Evolutionary conservation across 2,888 invertebrate species (phyloP).

Genomic region (Brassicogethes aeneus): DNA sequence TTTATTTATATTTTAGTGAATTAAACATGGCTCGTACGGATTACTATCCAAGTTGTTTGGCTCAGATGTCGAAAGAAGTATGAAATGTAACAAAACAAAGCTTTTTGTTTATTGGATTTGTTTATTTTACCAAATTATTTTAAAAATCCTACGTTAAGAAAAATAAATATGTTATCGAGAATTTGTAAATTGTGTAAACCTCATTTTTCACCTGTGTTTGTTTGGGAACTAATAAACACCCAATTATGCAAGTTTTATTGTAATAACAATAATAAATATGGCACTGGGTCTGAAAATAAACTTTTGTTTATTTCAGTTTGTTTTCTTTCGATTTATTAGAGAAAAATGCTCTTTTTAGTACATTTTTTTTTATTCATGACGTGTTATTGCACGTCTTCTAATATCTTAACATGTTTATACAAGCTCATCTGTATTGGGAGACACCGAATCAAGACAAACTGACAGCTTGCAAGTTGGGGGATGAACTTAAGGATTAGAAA

Average conservation of each 20-base stretch:
- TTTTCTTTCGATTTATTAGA: too few species aligned
- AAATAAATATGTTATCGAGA: neutral
- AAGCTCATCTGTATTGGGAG: neutral
- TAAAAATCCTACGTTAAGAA: neutral
- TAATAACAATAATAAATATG: too few species aligned
- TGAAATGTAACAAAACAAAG: slow-evolving; percentile 20
- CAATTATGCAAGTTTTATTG: too few species aligned
- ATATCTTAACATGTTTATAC: too few species aligned
- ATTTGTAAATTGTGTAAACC: neutral
- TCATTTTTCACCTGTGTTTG: neutral
- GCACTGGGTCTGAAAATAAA: too few species aligned
- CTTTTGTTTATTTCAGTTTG: too few species aligned
- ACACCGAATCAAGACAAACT: slow-evolving; percentile 3
- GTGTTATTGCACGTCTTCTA: too few species aligned
- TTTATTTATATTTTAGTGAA: slow-evolving; percentile 33
- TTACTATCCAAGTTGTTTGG: slow-evolving; percentile 19
- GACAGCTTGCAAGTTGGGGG: slow-evolving; percentile 19
- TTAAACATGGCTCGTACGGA: slow-evolving; percentile 28
- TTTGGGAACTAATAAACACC: neutral
- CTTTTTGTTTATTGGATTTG: slow-evolving; percentile 3
- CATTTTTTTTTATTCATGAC: too few species aligned
- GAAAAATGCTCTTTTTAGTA: too few species aligned
- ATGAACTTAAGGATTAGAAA: slow-evolving; percentile 20
- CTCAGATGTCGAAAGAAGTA: slow-evolving; percentile 25
- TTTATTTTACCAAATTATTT: too few species aligned